phyloP scores from a whole-genome alignment of 2,797 vertebrate genomes.

The Coccyzus lansbergi region DNA sequence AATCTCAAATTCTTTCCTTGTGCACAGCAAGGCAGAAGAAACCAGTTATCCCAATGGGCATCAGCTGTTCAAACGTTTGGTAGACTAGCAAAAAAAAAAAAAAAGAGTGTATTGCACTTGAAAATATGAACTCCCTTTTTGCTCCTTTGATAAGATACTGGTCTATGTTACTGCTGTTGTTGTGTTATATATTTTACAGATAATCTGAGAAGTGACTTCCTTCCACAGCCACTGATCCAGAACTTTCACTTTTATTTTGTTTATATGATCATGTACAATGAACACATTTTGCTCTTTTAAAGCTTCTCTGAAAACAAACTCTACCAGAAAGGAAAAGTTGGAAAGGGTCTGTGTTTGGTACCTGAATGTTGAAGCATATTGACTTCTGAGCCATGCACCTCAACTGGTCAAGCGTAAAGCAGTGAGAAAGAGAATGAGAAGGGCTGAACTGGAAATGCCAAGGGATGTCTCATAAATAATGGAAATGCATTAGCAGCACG shows the following conservation, averaged over 20 bases:
- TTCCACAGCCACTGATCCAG: not conserved
- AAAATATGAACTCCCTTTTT: not conserved
- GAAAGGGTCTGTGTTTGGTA: not conserved
- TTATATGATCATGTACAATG: not conserved
- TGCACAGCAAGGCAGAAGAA: not conserved
- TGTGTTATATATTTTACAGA: not conserved
- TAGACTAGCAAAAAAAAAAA: not conserved
- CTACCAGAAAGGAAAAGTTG: not conserved
- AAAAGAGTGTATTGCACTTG: rapidly evolving
- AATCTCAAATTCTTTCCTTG: not conserved
- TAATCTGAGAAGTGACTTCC: not conserved
- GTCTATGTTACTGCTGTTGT: not conserved
- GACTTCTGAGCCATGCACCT: not conserved
- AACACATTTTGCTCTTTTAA: not conserved
- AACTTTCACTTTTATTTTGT: not conserved
- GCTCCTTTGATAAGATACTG: not conserved
- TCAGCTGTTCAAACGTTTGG: not conserved
- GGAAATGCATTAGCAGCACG: not conserved
- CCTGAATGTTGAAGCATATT: not conserved
- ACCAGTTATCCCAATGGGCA: not conserved
- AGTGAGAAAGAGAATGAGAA: not conserved
- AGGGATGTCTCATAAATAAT: conserved; percentile 42
- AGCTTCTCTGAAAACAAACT: not conserved
- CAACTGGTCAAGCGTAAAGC: not conserved
- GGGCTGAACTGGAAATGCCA: not conserved